Evolutionary conservation across 2,888 invertebrate species (phyloP), one percentile per base, ranked within the genome.

Genomic region (Blastobasis lacticolella): DNA sequence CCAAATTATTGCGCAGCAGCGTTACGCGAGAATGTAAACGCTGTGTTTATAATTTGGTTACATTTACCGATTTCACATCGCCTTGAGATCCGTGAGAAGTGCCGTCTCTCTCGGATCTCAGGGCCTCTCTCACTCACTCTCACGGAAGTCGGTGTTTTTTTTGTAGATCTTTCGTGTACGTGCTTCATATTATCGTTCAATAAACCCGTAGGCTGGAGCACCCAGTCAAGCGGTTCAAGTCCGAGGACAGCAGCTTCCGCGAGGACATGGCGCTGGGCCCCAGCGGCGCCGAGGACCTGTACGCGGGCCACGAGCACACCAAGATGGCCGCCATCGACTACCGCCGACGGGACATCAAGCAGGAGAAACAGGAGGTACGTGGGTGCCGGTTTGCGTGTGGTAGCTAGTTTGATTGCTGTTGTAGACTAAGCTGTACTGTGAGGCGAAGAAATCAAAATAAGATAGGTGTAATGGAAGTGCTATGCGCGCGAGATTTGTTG

Each of bases 221-320:
- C 86, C 96, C 97, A 0, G 94, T 97, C 56, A 97, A 97, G 84
- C 92, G 95, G 66, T 94, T 95, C 82, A 94, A 95, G 80, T 89
- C 91, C 40, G 90, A 79, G 48, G 84, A 91, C 64, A 67, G 60
- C 57, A 58, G 68, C 55, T 77, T 81, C 64, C 71, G 79, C 60
- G 85, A 84, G 67, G 84, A 83, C 62, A 60, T 78, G 62, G 77
- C 76, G 63, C 71, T 73, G 66, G 78, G 77, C 55, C 69, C 65
- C 52, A 61, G 62, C 58, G 63, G 61, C 54, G 71, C 57, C 63
- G 81, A 71, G 49, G 90, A 91, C 76, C 86, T 93, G 57, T 93
- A 92, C 80, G 91, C 91, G 50, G 90, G 90, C 0, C 91, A 91
- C 71, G 80, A 81, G 61, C 88, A 89, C 73, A 88, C 81, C 78